Evolutionary conservation across 2,888 invertebrate genomes (phyloP), one percentile per base, ranked within the genome.

Genomic region (Morpho deidamia): DNA sequence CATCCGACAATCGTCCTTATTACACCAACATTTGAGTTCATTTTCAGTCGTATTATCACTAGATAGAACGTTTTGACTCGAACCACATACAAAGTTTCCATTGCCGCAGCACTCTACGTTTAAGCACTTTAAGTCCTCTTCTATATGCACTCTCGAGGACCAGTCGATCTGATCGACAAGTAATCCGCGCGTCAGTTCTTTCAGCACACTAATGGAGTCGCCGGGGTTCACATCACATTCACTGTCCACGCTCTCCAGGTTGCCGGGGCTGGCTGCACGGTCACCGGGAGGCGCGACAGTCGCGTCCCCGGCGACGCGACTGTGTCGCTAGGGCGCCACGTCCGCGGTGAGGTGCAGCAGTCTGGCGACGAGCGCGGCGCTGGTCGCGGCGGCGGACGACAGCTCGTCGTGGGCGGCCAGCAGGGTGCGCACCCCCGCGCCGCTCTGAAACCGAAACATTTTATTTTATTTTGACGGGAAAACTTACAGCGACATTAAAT

Each of bases 341-440:
- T 61, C 51, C 50, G 58, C 51, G 32, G 60, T 55, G 37, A 59
- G 53, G 58, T 59, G 39, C 55, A 59, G 54, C 47, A 69, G 65
- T 9, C 63, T 64, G 49, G 66, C 65, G 44, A 81, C 65, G 42
- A 80, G 74, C 52, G 74, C 74, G 4, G 73, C 61, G 76, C 72
- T 74, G 65, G 62, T 61, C 32, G 72, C 69, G 50, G 73, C 63
- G 5, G 70, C 72, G 47, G 65, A 58, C 7, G 67, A 64, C 48
- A 79, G 62, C 55, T 82, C 83, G 42, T 74, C 81, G 63, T 81
- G 82, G 58, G 79, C 76, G 11, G 67, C 71, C 54, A 78, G 69
- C 65, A 83, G 69, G 42, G 78, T 82, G 53, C 79, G 76, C 67
- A 81, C 10, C 0, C 48, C 48, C 10, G 48, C 48, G 0, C 48